These are phyloP conservation scores for Orius insidiosus DNA, from an alignment of 1,140 invertebrate genomes.

Conservation along the genomic window DNA sequence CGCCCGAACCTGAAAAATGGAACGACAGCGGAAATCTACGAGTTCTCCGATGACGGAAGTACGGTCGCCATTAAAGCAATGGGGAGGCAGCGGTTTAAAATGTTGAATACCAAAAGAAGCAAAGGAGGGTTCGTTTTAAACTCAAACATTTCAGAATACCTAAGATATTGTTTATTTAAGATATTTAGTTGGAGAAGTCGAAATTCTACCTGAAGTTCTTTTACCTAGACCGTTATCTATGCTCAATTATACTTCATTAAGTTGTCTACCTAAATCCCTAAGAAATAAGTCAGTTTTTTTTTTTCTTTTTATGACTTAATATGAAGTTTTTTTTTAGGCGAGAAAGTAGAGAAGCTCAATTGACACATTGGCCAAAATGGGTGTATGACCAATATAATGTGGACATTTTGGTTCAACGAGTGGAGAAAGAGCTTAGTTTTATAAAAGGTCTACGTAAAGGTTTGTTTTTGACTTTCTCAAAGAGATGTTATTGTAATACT, in stretches of 20 bases:
- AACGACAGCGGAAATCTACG: constrained; percentile 55
- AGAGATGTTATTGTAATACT: too few species aligned
- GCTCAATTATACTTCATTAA: constrained; percentile 11
- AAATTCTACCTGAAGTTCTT: constrained; percentile 44
- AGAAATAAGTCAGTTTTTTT: constrained; percentile 7
- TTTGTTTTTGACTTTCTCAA: not conserved
- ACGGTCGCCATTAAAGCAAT: constrained; percentile 38
- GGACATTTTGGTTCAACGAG: constrained; percentile 30
- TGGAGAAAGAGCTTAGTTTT: constrained; percentile 27
- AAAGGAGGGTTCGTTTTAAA: constrained; percentile 8
- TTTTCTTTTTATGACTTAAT: constrained; percentile 5
- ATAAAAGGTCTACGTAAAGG: constrained; percentile 20
- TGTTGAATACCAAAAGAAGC: constrained; percentile 19
- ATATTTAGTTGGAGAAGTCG: constrained; percentile 31
- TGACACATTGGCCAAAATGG: constrained; percentile 39
- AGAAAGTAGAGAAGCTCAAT: constrained; percentile 27
- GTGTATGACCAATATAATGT: constrained; percentile 53
- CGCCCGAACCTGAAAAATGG: constrained; percentile 23
- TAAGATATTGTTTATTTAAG: constrained; percentile 23
- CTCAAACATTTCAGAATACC: constrained; percentile 18
- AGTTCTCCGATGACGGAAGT: constrained; percentile 33
- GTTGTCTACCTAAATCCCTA: not conserved
- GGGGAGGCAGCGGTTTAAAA: constrained; percentile 44
- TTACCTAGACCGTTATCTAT: constrained; percentile 22
- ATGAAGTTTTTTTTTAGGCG: constrained; percentile 13